These are phyloP conservation scores for Tetanocera ferruginea DNA, from an alignment of 2,888 invertebrate genomes.

Conservation along the genomic window DNA sequence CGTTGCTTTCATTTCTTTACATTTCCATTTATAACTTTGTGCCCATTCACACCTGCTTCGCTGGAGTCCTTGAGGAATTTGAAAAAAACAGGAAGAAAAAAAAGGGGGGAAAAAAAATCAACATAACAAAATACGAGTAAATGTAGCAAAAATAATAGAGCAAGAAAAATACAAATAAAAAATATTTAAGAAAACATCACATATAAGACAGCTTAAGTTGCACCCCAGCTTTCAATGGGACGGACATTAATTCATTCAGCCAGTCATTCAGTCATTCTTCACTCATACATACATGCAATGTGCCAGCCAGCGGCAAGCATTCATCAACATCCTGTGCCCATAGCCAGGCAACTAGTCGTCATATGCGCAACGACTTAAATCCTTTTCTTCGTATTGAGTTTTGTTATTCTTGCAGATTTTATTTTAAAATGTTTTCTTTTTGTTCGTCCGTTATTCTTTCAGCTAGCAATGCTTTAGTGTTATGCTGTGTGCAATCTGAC, in stretches of 20 bases:
- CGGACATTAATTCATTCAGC: neutral
- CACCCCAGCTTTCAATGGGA: neutral
- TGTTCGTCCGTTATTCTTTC: neutral
- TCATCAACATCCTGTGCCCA: neutral
- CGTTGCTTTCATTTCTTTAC: slow-evolving; percentile 14
- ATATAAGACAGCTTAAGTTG: slow-evolving; percentile 16
- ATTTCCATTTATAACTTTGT: slow-evolving; percentile 20
- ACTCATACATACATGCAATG: neutral
- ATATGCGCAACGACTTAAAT: neutral
- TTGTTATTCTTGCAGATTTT: neutral
- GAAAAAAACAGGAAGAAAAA: neutral
- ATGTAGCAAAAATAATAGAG: neutral
- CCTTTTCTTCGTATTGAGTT: neutral
- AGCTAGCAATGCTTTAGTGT: neutral
- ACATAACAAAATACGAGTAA: neutral
- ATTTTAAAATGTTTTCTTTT: neutral
- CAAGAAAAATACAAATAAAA: too few relatives aligned
- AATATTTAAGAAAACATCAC: neutral
- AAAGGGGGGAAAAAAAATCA: neutral
- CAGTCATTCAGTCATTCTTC: neutral
- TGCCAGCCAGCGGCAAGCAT: neutral
- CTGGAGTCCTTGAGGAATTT: slow-evolving; percentile 29
- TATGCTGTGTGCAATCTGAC: neutral
- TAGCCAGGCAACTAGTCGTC: neutral
- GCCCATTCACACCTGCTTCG: slow-evolving; percentile 53